A percentile compares a stretch with the other conserved stretches of the same genome.
These are phyloP conservation scores for Leptinotarsa texana DNA, from an alignment of 1,140 invertebrate genomes.

Conservation along the genomic window DNA sequence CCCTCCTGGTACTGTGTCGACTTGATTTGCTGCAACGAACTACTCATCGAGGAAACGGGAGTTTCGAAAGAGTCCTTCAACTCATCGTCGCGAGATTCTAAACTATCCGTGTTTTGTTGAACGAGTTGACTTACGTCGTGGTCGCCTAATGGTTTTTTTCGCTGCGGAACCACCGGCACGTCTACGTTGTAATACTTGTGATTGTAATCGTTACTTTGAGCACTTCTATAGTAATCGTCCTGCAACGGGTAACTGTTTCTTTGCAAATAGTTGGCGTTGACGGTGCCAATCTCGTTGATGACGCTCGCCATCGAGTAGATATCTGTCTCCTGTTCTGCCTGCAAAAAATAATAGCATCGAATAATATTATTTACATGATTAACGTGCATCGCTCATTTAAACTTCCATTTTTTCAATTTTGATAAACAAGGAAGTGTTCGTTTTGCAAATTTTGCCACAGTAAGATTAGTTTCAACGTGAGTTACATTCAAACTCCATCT, in stretches of 20 bases:
- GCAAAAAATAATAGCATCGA: too few relatives aligned
- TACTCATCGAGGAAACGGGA: conserved; percentile 60
- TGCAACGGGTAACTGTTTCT: neutral
- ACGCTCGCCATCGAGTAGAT: conserved; percentile 5
- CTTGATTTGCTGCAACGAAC: conserved; percentile 50
- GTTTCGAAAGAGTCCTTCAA: conserved; percentile 65
- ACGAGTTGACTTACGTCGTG: conserved; percentile 31
- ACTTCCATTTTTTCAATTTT: too few relatives aligned
- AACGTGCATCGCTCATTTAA: too few relatives aligned
- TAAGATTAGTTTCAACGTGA: too few relatives aligned
- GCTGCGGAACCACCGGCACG: neutral
- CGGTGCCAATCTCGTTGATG: neutral
- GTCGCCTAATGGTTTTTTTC: conserved; percentile 10
- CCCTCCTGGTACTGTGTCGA: conserved; percentile 49
- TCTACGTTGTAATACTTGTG: conserved; percentile 22
- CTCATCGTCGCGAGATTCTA: conserved; percentile 63
- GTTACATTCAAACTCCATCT: too few relatives aligned
- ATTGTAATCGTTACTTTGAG: conserved; percentile 23
- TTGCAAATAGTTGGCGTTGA: neutral
- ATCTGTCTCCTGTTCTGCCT: conserved; percentile 7
- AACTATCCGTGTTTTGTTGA: conserved; percentile 60
- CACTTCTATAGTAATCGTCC: conserved; percentile 20
- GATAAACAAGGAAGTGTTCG: too few relatives aligned
- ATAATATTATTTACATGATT: too few relatives aligned
- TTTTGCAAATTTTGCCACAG: too few relatives aligned